Conservation (phyloP, 2,888 invertebrate genomes). For the Cheilosia impressa region DNA sequence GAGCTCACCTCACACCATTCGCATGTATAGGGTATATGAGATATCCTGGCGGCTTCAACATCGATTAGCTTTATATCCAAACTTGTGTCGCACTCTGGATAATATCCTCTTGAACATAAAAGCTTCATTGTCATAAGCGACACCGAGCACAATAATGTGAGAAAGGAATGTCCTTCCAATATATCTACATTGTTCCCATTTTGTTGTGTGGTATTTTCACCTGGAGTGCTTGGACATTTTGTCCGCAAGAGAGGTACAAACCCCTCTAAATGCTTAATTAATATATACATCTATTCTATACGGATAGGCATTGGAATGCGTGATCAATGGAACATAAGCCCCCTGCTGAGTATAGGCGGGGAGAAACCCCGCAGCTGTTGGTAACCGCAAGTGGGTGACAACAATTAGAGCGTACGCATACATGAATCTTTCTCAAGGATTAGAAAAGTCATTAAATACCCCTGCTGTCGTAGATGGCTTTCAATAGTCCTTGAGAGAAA, state of each 20-base stretch:
- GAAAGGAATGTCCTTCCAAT: conserved; percentile 21
- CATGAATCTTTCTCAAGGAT: conserved; percentile 50
- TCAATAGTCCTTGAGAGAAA: conserved; percentile 26
- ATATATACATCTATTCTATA: neutral
- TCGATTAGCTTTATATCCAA: conserved; percentile 37
- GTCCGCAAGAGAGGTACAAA: neutral
- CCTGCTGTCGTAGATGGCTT: conserved; percentile 39
- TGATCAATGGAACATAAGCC: neutral
- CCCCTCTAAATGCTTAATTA: conserved; percentile 36
- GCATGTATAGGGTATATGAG: conserved; percentile 21
- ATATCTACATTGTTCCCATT: neutral
- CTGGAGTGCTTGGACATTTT: neutral
- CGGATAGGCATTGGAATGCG: neutral
- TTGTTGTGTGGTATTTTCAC: neutral
- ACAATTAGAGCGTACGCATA: conserved; percentile 37
- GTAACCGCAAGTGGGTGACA: neutral
- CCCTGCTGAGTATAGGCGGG: neutral
- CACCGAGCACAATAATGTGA: too few species aligned
- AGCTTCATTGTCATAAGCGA: conserved; percentile 3
- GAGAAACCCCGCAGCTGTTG: too few species aligned
- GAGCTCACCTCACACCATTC: neutral
- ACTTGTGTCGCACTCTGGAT: neutral
- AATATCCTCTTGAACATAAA: conserved; percentile 3
- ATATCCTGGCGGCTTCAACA: conserved; percentile 31
- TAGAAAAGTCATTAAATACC: conserved; percentile 68